These are phyloP conservation scores for Dysmachus trigonus DNA, from an alignment of 2,888 invertebrate species.

Conservation along the genomic window DNA sequence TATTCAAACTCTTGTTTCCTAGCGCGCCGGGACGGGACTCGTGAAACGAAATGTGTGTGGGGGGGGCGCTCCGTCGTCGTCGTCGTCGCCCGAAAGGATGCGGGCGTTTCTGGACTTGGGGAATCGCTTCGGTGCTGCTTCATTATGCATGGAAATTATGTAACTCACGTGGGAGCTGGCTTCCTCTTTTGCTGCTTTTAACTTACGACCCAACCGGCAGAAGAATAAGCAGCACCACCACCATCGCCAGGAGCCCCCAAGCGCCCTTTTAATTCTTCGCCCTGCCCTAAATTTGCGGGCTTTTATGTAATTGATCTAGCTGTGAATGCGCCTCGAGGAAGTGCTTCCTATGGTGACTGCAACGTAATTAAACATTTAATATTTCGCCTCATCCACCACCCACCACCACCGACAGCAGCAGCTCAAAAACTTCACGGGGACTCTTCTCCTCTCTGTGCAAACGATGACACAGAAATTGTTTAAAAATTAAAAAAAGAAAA, in stretches of 20 bases:
- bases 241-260: background rate
- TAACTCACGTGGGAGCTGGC: conserved; percentile 6
- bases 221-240: background rate
- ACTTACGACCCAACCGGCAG: background rate
- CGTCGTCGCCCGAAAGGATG: background rate
- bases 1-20: background rate
- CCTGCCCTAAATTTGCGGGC: background rate
- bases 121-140: background rate
- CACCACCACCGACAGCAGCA: background rate
- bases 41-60: background rate
- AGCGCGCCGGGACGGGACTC: background rate
- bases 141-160: conserved; percentile 28
- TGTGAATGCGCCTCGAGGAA: background rate
- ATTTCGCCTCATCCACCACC: background rate
- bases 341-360: background rate
- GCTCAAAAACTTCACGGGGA: background rate
- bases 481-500: background rate
- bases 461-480: background rate
- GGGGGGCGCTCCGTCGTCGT: background rate
- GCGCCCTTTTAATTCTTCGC: background rate
- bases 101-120: background rate
- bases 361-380: background rate
- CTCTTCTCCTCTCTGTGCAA: background rate
- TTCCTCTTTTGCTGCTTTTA: background rate
- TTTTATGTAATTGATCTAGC: background rate